Base-by-base conservation (phyloP, 2,888 invertebrate genomes). In the Yponomeuta cagnagella region DNA sequence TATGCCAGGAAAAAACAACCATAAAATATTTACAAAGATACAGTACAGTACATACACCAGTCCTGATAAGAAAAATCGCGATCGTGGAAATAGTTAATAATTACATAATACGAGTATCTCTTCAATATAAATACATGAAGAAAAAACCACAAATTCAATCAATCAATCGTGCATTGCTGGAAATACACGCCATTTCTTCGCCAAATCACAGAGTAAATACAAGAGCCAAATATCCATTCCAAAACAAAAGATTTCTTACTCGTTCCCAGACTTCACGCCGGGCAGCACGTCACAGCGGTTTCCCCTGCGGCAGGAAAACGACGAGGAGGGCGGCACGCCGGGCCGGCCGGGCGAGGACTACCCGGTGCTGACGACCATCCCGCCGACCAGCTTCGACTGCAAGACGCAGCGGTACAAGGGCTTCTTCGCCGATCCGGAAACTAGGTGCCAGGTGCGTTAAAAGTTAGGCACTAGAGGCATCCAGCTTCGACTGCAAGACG, bases 341-440 rank as follows among this genome's bases (percentile, higher is more conserved):
- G 95, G 95, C 10, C 78, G 77, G 10, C 95, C 97, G 0, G 96
- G 96, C 10, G 89, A 96, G 9, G 97, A 97, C 87, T 97, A 97
- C 85, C 97, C 97, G 0, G 95, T 94, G 48, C 93, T 96, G 70
- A 93, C 95, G 0, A 93, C 90, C 48, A 97, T 97, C 73, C 97
- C 97, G 0, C 90, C 93, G 72, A 97, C 97, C 0, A 93, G 90
- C 74, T 97, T 97, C 82, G 94, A 94, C 80, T 97, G 97, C 86
- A 96, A 96, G 78, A 94, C 96, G 73, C 97, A 97, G 82, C 93
- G 97, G 37, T 97, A 97, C 85, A 97, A 97, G 80, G 97, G 97
- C 72, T 97, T 97, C 89, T 97, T 97, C 78, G 97, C 97, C 3
- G 97, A 97, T 88, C 96, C 97, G 12, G 96, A 96, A 77, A 96